phyloP scores from a whole-genome alignment of 2,888 invertebrate genomes.

The Tetheella fluctuosa region DNA sequence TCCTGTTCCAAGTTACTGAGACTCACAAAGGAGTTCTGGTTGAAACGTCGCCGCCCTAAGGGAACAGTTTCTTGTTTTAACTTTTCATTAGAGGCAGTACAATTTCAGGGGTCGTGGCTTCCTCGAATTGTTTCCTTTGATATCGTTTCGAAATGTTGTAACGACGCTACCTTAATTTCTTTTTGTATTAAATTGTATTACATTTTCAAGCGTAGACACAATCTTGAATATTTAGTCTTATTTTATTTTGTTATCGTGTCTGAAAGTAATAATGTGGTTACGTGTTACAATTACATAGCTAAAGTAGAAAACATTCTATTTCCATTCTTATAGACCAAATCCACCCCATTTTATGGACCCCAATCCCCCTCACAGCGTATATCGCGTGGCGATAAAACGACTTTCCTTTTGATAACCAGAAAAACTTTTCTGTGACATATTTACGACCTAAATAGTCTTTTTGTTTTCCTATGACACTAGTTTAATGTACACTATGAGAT shows the following conservation, averaged over 20 bases:
- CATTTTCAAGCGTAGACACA: not conserved
- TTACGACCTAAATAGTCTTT: not conserved
- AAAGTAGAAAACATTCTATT: conserved; percentile 28
- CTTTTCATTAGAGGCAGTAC: conserved; percentile 24
- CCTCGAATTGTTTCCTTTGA: conserved; percentile 29
- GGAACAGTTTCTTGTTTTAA: conserved; percentile 32
- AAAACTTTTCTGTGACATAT: conserved; percentile 23
- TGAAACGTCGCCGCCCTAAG: conserved; percentile 10
- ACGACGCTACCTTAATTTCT: conserved; percentile 22
- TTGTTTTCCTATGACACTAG: conserved; percentile 8
- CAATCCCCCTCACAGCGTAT: conserved; percentile 19
- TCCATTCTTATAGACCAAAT: conserved; percentile 27
- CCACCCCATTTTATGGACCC: conserved; percentile 26
- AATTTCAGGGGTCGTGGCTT: conserved; percentile 23
- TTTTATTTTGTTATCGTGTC: conserved; percentile 7
- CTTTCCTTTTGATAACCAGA: conserved; percentile 19
- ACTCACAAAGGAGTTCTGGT: conserved; percentile 23
- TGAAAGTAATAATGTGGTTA: conserved; percentile 18
- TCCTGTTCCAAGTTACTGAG: conserved; percentile 39
- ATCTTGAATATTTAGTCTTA: not conserved
- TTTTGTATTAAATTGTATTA: conserved; percentile 1
- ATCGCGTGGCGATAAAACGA: conserved; percentile 26
- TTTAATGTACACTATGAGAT: conserved; percentile 29
- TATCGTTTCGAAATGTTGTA: conserved; percentile 22
- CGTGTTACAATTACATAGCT: conserved; percentile 18